Base-by-base conservation (phyloP, 2,888 invertebrate genomes). In the Andrena hattorfiana region DNA sequence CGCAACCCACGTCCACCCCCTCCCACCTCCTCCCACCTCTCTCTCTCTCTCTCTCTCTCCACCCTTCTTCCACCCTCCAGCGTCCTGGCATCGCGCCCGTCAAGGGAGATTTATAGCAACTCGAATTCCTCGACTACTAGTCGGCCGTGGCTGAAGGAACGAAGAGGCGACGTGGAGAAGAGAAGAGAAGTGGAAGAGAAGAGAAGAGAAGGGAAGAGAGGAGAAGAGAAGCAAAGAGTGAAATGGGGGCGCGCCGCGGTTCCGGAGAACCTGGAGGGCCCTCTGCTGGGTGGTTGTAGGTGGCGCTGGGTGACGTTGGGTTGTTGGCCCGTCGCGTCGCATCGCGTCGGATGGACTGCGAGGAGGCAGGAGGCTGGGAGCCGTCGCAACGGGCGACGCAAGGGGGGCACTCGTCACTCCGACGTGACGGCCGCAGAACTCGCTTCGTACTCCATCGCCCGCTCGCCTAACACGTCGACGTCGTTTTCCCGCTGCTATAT, bases 41-140 rank as follows among this genome's bases (percentile, higher is more conserved):
- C n/a, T 26, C 26, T 26, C 26, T 26, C 26, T 42, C 42, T 35
- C 42, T 35, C 35, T 7, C 35, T 0, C 54, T 2, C 56, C 56
- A 4, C 23, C 23, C 26, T 26, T 10, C 23, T 4, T 20, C 51
- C 79, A 51, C 79, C 77, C 71, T 75, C 32, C 69, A 72, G 62
- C 90, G 85, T 77, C 77, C 90, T 90, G 92, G 92, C 93, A 93
- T 93, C 93, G 93, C 93, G 92, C 91, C 92, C 93, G 93, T 94
- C 94, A 93, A 92, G 93, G 90, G 91, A 93, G 93, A 93, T 94
- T 94, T 94, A 94, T 94, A 92, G 93, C 91, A 93, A 94, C 93
- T 94, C 94, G 93, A 94, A 94, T 94, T 94, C 93, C 93, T 93
- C 92, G 93, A 93, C 93, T 93, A 92, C 92, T 92, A 93, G 92